phyloP scores from a whole-genome alignment of 2,797 vertebrate species.

The Chromobotia macracanthus region DNA sequence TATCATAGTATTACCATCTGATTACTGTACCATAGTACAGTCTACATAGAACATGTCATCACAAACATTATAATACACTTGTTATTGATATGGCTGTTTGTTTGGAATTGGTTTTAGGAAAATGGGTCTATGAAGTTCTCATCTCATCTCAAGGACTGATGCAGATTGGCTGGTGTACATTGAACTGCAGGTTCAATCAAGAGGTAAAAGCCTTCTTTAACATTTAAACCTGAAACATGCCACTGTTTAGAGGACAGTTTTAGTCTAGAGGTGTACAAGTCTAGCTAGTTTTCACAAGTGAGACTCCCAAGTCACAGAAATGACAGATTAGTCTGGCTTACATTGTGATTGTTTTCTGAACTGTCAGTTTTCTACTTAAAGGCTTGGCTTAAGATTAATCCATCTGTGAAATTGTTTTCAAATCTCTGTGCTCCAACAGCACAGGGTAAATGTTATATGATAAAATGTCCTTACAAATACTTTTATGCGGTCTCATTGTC shows the following conservation, averaged over 20 bases:
- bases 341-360: not conserved
- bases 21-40: no score
- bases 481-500: slow-evolving; percentile 12
- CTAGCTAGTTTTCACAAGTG: not conserved
- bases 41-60: no score
- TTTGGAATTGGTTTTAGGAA: slow-evolving; percentile 76
- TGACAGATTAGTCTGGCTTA: slow-evolving; percentile 4
- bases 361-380: not conserved
- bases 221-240: no score
- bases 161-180: slow-evolving; percentile 98
- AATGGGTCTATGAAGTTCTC: slow-evolving; percentile 97
- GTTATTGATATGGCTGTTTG: not conserved
- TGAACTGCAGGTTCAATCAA: slow-evolving; percentile 97
- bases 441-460: not conserved
- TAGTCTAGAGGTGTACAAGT: not conserved
- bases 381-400: not conserved
- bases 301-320: not conserved
- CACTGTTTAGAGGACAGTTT: not conserved
- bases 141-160: slow-evolving; percentile 98
- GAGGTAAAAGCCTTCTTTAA: slow-evolving; percentile 77
- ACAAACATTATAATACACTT: not conserved
- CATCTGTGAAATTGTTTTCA: slow-evolving; percentile 8
- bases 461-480: not conserved
- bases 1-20: no score
- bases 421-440: not conserved